Percentiles rank a stretch among this genome's conserved stretches.
Conservation (phyloP, 2,113 vertebrate genomes). For the Lonchura striata region DNA sequence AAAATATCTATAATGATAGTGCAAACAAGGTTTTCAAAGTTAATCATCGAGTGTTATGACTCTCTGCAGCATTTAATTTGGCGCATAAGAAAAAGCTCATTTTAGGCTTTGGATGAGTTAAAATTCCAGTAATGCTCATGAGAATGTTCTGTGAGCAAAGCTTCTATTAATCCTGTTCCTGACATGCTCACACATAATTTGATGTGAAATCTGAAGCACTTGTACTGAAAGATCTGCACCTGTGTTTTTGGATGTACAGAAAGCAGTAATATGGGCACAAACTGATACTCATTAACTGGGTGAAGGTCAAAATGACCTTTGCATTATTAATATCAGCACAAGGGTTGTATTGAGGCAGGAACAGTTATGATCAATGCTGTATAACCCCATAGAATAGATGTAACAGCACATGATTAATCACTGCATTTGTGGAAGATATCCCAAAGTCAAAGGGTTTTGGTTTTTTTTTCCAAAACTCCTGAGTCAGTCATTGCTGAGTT, state of each 20-base stretch:
- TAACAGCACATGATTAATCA: background rate
- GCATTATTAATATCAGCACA: background rate
- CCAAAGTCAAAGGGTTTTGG: background rate
- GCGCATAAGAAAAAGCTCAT: conserved; percentile 5
- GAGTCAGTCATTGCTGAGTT: background rate
- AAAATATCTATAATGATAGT: background rate
- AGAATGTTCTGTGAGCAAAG: conserved; percentile 35
- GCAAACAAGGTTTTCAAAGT: background rate
- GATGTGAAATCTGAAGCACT: conserved; percentile 21
- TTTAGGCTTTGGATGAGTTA: conserved; percentile 49
- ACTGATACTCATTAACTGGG: background rate
- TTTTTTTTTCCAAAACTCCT: background rate
- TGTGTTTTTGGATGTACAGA: background rate
- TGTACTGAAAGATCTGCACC: conserved; percentile 33
- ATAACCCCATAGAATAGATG: background rate
- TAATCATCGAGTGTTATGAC: background rate
- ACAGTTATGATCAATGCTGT: background rate
- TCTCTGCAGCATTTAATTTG: conserved; percentile 15
- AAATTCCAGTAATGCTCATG: conserved; percentile 41
- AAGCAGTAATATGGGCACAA: background rate
- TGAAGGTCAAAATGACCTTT: conserved; percentile 38
- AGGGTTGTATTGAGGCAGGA: background rate
- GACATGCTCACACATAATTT: conserved; percentile 6
- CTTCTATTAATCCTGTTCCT: conserved; percentile 33
- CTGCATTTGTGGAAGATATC: background rate